Base-by-base conservation (phyloP, 2,888 invertebrate species). In the Morpho helenor region DNA sequence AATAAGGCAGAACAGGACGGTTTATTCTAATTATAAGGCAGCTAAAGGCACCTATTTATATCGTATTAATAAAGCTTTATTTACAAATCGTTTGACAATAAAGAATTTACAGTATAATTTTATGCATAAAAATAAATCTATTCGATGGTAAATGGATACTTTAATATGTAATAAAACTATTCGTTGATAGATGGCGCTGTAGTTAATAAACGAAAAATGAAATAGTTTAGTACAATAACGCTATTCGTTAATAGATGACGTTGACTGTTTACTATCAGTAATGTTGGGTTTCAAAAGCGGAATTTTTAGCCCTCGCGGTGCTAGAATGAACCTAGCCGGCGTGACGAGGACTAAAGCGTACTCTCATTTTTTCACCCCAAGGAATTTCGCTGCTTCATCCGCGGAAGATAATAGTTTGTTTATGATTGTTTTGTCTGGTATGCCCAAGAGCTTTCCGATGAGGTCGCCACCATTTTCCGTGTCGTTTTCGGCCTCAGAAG, bases 371-470 rank as follows among this genome's bases (percentile, higher is more conserved):
- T 96, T 95, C 54, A 97, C 95, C 31, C 98, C 96, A 31, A 98
- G 89, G 65, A 97, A 92, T 77, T 96, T 96, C 1, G 97, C 97
- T 31, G 97, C 97, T 77, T 96, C 96, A 41, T 96, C 94, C 0
- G 95, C 93, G 2, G 96, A 96, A 3, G 95, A 93, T 42, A 98
- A 92, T 65, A 96, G 93, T 81, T 95, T 95, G 75, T 98, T 97
- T 56, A 98, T 95, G 62, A 96, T 94, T 10, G 95, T 95, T 68
- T 95, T 94, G 79, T 97, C 97, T 47, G 95, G 94, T 62, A 98
- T 96, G 0, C 97, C 98, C 16, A 98, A 88, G 1, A 98, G 91
- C 81, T 97, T 97, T 8, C 97, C 97, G 68, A 98, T 97, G 59
- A 98, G 92, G 79, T 97, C 97, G 61, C 93, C 92, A 53, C 92